Percentiles rank a stretch among this genome's conserved stretches.
Evolutionary conservation across 2,113 vertebrate species (phyloP).

Genomic region (Cichladusa arquata): DNA sequence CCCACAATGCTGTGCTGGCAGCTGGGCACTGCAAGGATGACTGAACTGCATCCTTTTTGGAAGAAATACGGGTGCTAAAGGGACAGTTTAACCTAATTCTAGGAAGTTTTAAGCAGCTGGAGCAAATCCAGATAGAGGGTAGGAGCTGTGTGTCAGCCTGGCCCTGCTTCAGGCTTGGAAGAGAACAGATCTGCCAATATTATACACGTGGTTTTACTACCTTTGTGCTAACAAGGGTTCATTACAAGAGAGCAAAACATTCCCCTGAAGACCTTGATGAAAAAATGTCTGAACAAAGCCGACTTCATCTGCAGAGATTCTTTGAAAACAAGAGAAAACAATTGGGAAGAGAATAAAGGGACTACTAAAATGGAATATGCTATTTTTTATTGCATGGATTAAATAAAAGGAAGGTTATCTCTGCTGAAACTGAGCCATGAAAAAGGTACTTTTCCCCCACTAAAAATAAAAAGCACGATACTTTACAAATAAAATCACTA

Average conservation of each 20-base stretch:
- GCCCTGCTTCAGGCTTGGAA: neutral
- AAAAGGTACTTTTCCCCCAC: neutral
- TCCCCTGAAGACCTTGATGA: neutral
- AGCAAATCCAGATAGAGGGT: neutral
- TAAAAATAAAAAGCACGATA: neutral
- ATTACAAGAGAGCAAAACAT: neutral
- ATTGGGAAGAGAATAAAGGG: neutral
- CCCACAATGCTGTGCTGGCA: neutral
- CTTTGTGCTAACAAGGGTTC: neutral
- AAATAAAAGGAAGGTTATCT: neutral
- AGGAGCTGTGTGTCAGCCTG: neutral
- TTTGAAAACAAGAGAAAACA: neutral
- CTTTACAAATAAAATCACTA: neutral
- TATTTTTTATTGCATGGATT: neutral
- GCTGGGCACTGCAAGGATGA: neutral
- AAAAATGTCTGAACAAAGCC: neutral
- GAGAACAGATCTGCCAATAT: neutral
- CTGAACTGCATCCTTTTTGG: neutral
- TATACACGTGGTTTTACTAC: neutral
- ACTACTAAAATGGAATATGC: neutral
- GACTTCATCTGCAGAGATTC: neutral
- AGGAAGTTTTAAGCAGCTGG: neutral
- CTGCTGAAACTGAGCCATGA: neutral
- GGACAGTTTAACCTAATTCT: neutral
- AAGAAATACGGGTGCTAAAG: neutral